Evolutionary conservation across 2,797 vertebrate genomes (phyloP).

Genomic region (Sebastes iracundus): DNA sequence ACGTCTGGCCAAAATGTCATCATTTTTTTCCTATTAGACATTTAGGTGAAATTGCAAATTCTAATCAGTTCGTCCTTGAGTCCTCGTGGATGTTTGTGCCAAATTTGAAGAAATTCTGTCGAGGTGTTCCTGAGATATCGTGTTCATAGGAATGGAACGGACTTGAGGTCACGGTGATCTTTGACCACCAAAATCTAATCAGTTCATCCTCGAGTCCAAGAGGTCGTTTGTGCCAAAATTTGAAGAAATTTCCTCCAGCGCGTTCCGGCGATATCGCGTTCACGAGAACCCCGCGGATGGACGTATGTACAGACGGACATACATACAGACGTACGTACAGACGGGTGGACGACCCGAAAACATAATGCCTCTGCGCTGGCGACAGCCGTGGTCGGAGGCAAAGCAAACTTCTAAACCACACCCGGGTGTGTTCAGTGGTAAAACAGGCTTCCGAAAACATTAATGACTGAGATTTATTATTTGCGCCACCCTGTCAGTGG

Average conservation of each 20-base stretch:
- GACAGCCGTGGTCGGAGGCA: background rate
- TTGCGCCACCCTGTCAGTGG: background rate
- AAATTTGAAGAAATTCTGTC: too few relatives aligned
- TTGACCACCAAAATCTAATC: too few relatives aligned
- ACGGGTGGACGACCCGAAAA: background rate
- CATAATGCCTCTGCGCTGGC: background rate
- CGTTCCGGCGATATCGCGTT: too few relatives aligned
- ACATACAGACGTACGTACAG: background rate
- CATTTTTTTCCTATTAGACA: background rate
- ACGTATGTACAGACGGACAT: background rate
- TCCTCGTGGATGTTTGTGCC: background rate
- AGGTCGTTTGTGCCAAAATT: background rate
- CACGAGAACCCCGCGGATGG: background rate
- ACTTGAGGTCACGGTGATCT: too few relatives aligned
- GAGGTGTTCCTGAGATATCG: too few relatives aligned
- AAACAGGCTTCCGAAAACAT: background rate
- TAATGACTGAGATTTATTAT: background rate
- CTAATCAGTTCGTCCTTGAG: background rate
- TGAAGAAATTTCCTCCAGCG: background rate
- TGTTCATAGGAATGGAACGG: too few relatives aligned
- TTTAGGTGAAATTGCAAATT: background rate
- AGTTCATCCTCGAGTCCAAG: background rate
- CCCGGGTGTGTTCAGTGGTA: background rate
- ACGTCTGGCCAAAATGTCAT: background rate
- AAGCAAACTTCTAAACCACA: background rate